Evolutionary conservation across 2,113 vertebrate genomes (phyloP).

Genomic region (Turnix velox): DNA sequence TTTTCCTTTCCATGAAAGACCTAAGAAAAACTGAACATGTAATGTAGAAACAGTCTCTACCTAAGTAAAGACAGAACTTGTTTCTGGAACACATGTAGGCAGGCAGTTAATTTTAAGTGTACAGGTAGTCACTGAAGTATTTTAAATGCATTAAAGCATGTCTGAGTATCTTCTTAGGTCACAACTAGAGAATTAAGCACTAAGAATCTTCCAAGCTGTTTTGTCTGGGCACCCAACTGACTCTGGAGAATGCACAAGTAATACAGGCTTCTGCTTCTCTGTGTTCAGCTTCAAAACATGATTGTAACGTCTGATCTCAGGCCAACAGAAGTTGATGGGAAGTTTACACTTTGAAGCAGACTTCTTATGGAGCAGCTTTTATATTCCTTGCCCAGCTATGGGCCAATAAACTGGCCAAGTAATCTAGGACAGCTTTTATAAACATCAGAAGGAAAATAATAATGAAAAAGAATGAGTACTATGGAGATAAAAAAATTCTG

Average conservation of each 20-base stretch:
- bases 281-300: not conserved
- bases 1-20: not conserved
- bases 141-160: not conserved
- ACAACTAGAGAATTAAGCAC: not conserved
- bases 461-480: not conserved
- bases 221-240: not conserved
- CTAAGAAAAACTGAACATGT: not conserved
- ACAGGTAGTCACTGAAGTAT: accelerated
- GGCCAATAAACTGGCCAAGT: not conserved
- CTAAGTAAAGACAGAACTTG: not conserved
- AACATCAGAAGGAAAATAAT: not conserved
- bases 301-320: not conserved
- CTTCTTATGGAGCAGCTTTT: not conserved
- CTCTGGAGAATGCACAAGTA: not conserved
- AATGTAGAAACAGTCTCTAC: not conserved
- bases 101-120: not conserved
- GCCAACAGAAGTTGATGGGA: slow-evolving; percentile 15
- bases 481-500: not conserved
- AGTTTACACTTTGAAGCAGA: not conserved
- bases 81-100: accelerated
- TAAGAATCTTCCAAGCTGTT: not conserved
- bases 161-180: not conserved
- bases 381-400: not conserved
- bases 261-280: not conserved
- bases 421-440: not conserved